Evolutionary conservation across 2,113 vertebrate species (phyloP).

Genomic region (Chaenocephalus aceratus): DNA sequence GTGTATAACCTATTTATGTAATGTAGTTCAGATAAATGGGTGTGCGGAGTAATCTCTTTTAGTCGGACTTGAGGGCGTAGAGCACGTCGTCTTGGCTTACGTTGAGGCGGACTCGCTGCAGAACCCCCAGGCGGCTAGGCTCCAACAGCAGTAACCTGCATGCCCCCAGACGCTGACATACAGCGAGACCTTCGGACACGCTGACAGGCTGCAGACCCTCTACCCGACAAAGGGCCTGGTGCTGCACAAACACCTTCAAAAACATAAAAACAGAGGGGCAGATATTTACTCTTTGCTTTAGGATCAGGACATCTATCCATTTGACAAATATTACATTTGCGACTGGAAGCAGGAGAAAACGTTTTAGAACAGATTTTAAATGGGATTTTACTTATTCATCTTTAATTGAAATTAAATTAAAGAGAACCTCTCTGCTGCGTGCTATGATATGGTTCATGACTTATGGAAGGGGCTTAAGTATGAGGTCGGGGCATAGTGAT

Average conservation of each 20-base stretch:
- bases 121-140: conserved; percentile 87
- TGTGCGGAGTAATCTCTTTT: conserved; percentile 7
- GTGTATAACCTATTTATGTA: neutral
- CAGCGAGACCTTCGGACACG: conserved; percentile 87
- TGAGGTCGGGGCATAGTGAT: no score
- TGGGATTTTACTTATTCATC: no score
- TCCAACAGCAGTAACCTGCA: conserved; percentile 91
- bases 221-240: conserved; percentile 89
- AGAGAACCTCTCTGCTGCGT: no score
- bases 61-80: conserved; percentile 90
- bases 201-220: conserved; percentile 89
- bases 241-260: conserved; percentile 90
- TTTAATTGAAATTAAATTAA: no score
- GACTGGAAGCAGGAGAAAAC: no score
- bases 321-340: no score
- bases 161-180: conserved; percentile 89
- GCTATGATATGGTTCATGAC: no score
- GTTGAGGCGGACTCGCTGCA: conserved; percentile 91
- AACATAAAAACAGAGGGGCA: neutral
- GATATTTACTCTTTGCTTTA: neutral
- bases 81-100: conserved; percentile 92
- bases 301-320: neutral
- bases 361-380: no score
- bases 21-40: neutral
- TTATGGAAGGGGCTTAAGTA: no score